phyloP scores from a whole-genome alignment of 2,888 invertebrate species.

The Caenorhabditis zanzibari region DNA sequence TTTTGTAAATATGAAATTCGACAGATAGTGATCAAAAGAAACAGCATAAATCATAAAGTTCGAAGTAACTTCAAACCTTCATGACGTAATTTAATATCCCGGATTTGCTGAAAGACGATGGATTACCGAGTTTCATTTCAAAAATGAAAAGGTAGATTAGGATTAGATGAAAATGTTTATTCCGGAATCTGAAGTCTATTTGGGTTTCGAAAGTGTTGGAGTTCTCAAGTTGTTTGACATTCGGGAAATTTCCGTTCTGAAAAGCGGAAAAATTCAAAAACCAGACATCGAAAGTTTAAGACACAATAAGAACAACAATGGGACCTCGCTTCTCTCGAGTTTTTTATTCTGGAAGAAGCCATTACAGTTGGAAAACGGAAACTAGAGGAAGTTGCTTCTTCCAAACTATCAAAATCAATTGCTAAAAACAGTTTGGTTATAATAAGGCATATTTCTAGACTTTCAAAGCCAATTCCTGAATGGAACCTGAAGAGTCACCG shows the following conservation, averaged over 20 bases:
- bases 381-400: not conserved
- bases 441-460: no score
- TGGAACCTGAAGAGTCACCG: no score
- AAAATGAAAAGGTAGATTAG: conserved; percentile 23
- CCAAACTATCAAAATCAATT: no score
- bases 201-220: not conserved
- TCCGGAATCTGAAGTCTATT: not conserved
- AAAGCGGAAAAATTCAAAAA: conserved; percentile 7
- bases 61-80: no score
- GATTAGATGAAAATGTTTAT: not conserved
- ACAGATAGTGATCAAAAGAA: no score
- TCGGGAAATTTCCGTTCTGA: not conserved
- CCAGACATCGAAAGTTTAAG: conserved; percentile 1
- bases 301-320: conserved; percentile 28
- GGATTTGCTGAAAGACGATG: no score
- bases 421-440: no score
- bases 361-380: not conserved
- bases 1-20: no score
- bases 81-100: no score
- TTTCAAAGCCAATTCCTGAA: no score
- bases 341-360: not conserved
- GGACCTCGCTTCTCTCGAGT: not conserved
- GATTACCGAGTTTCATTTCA: not conserved
- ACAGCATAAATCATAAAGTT: no score
- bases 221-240: not conserved